Base-by-base conservation (phyloP, 2,888 invertebrate species). In the Drosophila atripex region DNA sequence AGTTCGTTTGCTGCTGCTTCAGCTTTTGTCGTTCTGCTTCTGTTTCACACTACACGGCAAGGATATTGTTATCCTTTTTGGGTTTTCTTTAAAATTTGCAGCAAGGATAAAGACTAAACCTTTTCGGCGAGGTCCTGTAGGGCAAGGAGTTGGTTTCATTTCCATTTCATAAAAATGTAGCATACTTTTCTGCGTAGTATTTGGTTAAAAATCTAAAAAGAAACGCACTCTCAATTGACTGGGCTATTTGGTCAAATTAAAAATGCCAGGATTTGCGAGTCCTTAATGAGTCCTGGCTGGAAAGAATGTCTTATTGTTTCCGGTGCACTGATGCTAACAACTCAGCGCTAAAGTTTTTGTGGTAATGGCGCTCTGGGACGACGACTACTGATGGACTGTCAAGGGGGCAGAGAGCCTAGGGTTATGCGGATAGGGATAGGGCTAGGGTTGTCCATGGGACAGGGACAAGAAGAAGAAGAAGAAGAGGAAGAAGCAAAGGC, bases 311-410 rank as follows among this genome's bases (percentile, higher is more conserved):
- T 14, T 9, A 9, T 23, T 47, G 39, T 39, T 8, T 14, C 7
- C 35, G 3, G 38, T 41, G 23, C 23, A 51, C 35, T 47, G 55
- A 47, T 47, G 41, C 56, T 41, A 65, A 79, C 83, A 86, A 79
- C 77, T 77, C 86, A 79, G 86, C 79, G 86, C 75, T 85, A 83
- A 83, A 83, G 87, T 83, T 82, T 70, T 85, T 83, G 86, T 79
- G 87, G 87, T 87, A 83, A 83, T 85, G 82, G 87, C 73, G 87
- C 79, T 78, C 73, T 73, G 82, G 87, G 82, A 83, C 75, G 70
- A 35, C 64, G 78, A 64, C 77, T 49, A 45, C 78, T 80, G 80
- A 80, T 86, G 80, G 80, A 86, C 80, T 86, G 85, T 78, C 80
- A 53, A 25, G 39, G 65, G 43, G 41, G 41, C 41, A 41, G 21